A percentile compares a stretch with the other conserved stretches of the same genome.
Conservation (phyloP, 1,140 invertebrate species). For the Cydia splendana region DNA sequence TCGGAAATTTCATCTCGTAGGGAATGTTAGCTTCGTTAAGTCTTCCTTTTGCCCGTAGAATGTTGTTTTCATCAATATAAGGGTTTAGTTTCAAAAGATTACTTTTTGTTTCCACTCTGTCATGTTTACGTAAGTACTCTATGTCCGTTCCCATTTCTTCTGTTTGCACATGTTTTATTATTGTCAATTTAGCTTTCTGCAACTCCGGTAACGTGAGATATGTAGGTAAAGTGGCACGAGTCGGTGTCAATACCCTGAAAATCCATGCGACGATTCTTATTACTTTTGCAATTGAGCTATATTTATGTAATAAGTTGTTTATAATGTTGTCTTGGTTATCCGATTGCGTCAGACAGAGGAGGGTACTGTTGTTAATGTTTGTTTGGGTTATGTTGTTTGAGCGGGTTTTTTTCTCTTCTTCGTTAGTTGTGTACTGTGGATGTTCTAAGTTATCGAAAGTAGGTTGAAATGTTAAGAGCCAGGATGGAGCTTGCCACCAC, state of each 20-base stretch:
- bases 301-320: slow-evolving; percentile 33
- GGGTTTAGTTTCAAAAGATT: slow-evolving; percentile 24
- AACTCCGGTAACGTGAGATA: slow-evolving; percentile 35
- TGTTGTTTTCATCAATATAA: slow-evolving; percentile 13
- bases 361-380: neutral
- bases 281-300: slow-evolving; percentile 36
- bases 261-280: slow-evolving; percentile 38
- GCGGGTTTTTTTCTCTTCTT: neutral
- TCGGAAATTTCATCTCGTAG: slow-evolving; percentile 26
- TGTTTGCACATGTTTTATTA: slow-evolving; percentile 30
- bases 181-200: slow-evolving; percentile 17
- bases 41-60: slow-evolving; percentile 45
- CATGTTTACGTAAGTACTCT: slow-evolving; percentile 22
- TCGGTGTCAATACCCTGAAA: slow-evolving; percentile 27
- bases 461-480: neutral
- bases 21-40: slow-evolving; percentile 18
- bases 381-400: neutral
- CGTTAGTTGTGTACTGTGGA: slow-evolving; percentile 12
- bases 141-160: slow-evolving; percentile 34
- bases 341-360: no score
- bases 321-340: neutral
- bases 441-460: no score
- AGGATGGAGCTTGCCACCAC: slow-evolving; percentile 45
- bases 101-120: slow-evolving; percentile 4
- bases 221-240: neutral